Percentiles rank a stretch among this genome's conserved stretches.
Conservation (phyloP, 2,113 vertebrate genomes). For the Oenanthe melanoleuca region DNA sequence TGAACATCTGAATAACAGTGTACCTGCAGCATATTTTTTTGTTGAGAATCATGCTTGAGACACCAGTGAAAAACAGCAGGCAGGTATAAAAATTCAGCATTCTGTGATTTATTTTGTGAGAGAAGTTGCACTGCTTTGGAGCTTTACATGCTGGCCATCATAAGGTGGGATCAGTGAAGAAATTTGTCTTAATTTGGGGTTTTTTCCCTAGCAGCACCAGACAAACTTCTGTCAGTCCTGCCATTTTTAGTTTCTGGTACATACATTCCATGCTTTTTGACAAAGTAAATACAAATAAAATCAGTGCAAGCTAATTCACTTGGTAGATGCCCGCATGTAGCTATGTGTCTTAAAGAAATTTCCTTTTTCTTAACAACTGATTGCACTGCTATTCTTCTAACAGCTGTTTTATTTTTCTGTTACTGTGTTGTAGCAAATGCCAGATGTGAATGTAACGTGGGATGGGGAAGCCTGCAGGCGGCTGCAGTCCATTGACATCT, state of each 20-base stretch:
- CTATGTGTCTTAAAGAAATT: neutral
- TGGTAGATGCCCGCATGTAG: neutral
- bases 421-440: conserved; percentile 84
- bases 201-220: neutral
- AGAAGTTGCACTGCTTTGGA: neutral
- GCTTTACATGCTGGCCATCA: neutral
- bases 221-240: neutral
- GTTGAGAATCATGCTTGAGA: neutral
- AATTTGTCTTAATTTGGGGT: neutral
- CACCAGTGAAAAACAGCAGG: neutral
- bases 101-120: neutral
- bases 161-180: neutral
- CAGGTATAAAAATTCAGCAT: neutral
- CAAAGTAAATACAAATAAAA: neutral
- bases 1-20: neutral
- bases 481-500: conserved; percentile 88
- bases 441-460: conserved; percentile 92
- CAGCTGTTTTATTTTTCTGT: neutral
- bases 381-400: neutral
- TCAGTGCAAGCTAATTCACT: neutral
- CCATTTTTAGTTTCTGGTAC: neutral
- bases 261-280: neutral
- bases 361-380: neutral
- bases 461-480: conserved; percentile 82
- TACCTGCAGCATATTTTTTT: neutral